Base-by-base conservation (phyloP, 2,797 vertebrate species). In the Setipinna tenuifilis region DNA sequence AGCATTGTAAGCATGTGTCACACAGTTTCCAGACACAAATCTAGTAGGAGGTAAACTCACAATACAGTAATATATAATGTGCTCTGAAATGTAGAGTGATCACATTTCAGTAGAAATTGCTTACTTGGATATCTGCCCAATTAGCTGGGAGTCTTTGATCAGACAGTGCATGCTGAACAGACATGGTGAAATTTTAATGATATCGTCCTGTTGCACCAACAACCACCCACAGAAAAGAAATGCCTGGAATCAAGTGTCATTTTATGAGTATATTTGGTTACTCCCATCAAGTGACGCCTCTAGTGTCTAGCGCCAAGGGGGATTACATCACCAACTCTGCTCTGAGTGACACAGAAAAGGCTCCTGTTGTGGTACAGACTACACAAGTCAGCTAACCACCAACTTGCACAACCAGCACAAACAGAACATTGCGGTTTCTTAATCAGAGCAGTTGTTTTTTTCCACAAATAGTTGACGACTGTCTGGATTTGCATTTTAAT, bases 111-210 rank as follows among this genome's bases (percentile, higher is more conserved):
- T 75, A 31, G 14, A 75, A 17, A 35, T 6, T 71, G 68, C 31
- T 71, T 35, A 71, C 31, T 71, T 71, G 28, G 28, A 71, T 12
- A 17, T 71, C 3, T 71, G 68, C 28, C 68, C 68, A 71, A 35
- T 71, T 71, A 71, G 68, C 5, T 16, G 25, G 35, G 68, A 16
- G 4, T 71, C 68, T 71, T 35, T 71, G 68, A 75, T 75, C 68
- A 75, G 68, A 75, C 68, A 75, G 28, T 75, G 68, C 31, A 31
- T 75, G 68, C 31, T 41, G 71, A 78, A 44, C 35, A 78, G 31
- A 78, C 71, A 78, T 78, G 35, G 35, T 78, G 19, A 78, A 78
- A 78, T 21, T 44, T 78, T 21, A 44, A 78, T 75, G 16, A 44
- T 35, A 44, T 44, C 71, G 19, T 44, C 31, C 31, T 41, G 17